Evolutionary conservation across 92 coral and sea anemone genomes (phyloP).

Genomic region (Phymanthus crucifer): DNA sequence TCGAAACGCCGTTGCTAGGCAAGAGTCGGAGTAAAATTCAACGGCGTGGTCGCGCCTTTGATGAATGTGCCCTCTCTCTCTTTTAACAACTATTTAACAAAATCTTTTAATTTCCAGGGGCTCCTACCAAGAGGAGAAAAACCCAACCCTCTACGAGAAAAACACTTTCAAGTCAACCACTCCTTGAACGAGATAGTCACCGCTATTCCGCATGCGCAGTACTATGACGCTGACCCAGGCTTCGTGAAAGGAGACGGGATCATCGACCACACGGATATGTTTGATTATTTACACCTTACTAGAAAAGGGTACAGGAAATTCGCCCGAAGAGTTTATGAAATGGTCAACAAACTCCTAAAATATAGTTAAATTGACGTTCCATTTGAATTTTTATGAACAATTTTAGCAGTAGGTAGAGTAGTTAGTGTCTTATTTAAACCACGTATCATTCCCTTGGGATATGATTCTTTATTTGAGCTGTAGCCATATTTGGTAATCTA

Average conservation of each 20-base stretch:
- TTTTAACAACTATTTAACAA: neutral
- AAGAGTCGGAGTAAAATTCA: no score
- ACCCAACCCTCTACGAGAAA: constrained; percentile 90
- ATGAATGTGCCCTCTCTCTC: no score
- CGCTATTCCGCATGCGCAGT: constrained; percentile 77
- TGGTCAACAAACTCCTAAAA: constrained; percentile 74
- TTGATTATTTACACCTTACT: constrained; percentile 84
- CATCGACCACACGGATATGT: constrained; percentile 85
- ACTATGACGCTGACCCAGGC: constrained; percentile 92
- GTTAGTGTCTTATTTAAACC: no score
- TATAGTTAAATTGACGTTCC: constrained; percentile 29
- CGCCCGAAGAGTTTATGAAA: constrained; percentile 62
- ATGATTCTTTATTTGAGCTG: no score
- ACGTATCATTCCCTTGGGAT: no score
- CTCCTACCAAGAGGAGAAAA: constrained; percentile 89
- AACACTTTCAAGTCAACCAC: constrained; percentile 86
- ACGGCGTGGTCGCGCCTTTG: no score
- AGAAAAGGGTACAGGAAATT: constrained; percentile 77
- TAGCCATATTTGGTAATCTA: no score
- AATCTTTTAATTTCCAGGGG: constrained; percentile 49
- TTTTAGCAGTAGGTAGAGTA: no score
- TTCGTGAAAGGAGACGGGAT: constrained; percentile 80
- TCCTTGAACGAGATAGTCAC: constrained; percentile 61
- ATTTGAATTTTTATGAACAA: neutral
- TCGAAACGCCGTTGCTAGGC: no score